These are phyloP conservation scores for Parnassius apollo DNA, from an alignment of 2,888 invertebrate genomes.

Conservation along the genomic window DNA sequence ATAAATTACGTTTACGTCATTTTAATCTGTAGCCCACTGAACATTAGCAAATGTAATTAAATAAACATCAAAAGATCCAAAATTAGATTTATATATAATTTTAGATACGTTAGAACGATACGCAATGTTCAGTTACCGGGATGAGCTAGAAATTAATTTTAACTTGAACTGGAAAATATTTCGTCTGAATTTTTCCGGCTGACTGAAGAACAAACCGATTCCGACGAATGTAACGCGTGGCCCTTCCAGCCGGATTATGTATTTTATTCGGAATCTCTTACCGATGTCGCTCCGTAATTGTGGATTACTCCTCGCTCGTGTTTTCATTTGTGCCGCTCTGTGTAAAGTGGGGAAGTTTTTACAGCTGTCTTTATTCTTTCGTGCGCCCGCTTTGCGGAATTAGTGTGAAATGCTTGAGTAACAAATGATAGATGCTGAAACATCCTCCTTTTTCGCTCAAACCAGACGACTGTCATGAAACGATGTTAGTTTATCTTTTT, in stretches of 20 bases:
- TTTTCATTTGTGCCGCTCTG: constrained; percentile 59
- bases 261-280: constrained; percentile 73
- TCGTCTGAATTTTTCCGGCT: constrained; percentile 18
- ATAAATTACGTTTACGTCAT: too few species aligned
- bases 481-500: too few species aligned
- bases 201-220: constrained; percentile 25
- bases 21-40: background rate
- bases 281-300: constrained; percentile 75
- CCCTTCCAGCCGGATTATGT: constrained; percentile 59
- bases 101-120: constrained; percentile 16
- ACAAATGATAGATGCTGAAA: constrained; percentile 12
- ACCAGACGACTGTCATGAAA: too few species aligned
- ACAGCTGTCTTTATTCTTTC: constrained; percentile 21
- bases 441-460: too few species aligned
- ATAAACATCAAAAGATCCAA: constrained; percentile 13
- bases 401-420: constrained; percentile 2
- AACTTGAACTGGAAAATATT: constrained; percentile 23
- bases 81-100: constrained; percentile 8
- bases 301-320: constrained; percentile 68
- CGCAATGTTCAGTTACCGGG: constrained; percentile 18
- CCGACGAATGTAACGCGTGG: constrained; percentile 22
- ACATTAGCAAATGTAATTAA: constrained; percentile 1
- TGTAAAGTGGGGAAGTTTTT: constrained; percentile 26
- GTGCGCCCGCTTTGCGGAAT: constrained; percentile 10
- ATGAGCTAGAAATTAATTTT: constrained; percentile 23